Percentiles rank a stretch among this genome's conserved stretches.
phyloP scores from a whole-genome alignment of 2,113 vertebrate species.

The Lasiurus cinereus region DNA sequence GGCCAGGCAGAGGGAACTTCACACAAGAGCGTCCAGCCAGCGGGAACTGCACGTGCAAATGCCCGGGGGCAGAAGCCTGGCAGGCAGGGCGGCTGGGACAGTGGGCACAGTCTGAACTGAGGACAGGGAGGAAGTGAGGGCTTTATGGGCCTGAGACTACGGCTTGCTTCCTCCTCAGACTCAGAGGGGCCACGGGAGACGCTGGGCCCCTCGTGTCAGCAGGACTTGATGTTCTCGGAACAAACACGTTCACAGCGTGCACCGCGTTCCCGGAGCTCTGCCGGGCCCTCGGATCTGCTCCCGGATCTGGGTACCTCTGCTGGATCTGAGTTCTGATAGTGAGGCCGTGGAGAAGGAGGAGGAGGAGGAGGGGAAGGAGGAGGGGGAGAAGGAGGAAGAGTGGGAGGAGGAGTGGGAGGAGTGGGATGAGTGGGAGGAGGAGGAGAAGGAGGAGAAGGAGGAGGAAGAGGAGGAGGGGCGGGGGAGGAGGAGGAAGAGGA shows the following conservation, averaged over 20 bases:
- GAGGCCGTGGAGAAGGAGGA: not conserved
- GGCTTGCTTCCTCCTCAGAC: not conserved
- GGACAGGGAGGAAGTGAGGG: not conserved
- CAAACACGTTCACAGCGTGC: fast-evolving
- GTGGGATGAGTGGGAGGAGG: too few relatives aligned
- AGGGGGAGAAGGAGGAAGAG: too few relatives aligned
- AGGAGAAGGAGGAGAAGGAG: too few relatives aligned
- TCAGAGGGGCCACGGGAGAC: fast-evolving
- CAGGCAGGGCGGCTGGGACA: not conserved
- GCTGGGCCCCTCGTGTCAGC: not conserved
- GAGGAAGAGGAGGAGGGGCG: too few relatives aligned
- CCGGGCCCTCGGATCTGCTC: not conserved
- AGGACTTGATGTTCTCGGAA: not conserved
- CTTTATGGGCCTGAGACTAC: not conserved
- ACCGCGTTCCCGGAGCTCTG: not conserved
- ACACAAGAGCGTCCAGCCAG: not conserved
- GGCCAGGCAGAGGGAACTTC: fast-evolving
- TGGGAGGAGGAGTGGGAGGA: too few relatives aligned
- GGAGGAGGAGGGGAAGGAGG: too few relatives aligned
- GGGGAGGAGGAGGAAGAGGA: too few relatives aligned
- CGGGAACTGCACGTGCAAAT: not conserved
- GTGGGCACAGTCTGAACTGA: fast-evolving
- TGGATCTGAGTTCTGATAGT: not conserved
- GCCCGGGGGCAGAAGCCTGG: not conserved
- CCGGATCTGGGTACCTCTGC: not conserved